A percentile compares a stretch with the other conserved stretches of the same genome.
Conservation (phyloP, 2,888 invertebrate genomes). For the Trachelus stipa region DNA sequence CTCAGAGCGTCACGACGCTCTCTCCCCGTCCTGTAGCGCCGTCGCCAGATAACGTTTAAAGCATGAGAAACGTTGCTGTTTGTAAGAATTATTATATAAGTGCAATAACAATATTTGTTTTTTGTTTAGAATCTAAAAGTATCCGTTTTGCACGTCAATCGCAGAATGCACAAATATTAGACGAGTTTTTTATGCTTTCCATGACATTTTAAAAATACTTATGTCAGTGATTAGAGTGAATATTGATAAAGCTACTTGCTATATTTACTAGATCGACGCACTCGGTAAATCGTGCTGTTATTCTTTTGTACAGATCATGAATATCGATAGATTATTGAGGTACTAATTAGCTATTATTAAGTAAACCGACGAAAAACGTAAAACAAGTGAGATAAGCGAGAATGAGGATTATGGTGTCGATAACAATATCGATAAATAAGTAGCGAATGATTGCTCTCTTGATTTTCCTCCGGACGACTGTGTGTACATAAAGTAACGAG, state of each 20-base stretch:
- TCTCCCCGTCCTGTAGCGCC: constrained; percentile 41
- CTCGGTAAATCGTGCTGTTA: background rate
- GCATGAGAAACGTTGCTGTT: background rate
- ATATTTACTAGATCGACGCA: background rate
- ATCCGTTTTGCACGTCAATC: background rate
- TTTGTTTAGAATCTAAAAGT: background rate
- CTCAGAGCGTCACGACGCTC: constrained; percentile 36
- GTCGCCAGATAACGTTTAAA: constrained; percentile 35
- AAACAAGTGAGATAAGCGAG: background rate
- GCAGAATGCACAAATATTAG: background rate
- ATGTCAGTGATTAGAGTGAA: background rate
- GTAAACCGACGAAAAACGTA: background rate
- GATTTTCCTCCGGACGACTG: background rate
- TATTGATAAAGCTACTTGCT: background rate
- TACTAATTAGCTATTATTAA: background rate
- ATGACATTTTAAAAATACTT: background rate
- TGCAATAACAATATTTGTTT: background rate
- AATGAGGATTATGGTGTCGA: background rate
- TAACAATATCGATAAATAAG: background rate
- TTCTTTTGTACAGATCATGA: background rate
- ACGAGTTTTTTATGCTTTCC: background rate
- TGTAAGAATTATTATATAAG: background rate
- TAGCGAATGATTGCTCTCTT: background rate
- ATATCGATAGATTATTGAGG: background rate
- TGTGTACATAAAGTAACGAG: background rate